phyloP scores from a whole-genome alignment of 2,888 invertebrate genomes.

The Itoplectis maculator region DNA sequence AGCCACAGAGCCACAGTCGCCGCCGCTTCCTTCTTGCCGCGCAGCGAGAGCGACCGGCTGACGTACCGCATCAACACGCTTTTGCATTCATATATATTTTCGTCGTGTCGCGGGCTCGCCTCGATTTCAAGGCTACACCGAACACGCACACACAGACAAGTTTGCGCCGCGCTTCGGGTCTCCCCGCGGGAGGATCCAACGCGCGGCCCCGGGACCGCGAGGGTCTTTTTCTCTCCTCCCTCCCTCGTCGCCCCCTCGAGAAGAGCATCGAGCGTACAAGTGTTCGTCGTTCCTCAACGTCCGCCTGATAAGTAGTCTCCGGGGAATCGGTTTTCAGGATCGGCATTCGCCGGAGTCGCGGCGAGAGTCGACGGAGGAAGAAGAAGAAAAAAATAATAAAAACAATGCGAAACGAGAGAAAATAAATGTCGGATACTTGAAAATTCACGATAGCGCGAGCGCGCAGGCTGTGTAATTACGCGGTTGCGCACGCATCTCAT shows the following conservation, averaged over 20 bases:
- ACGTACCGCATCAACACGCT: conserved; percentile 53
- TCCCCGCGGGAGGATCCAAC: conserved; percentile 14
- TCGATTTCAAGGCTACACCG: conserved; percentile 2
- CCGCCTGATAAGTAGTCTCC: conserved; percentile 22
- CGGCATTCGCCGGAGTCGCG: conserved; percentile 6
- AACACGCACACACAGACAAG: neutral
- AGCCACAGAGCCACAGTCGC: too few species aligned
- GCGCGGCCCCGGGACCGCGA: conserved; percentile 10
- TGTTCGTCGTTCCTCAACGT: conserved; percentile 40
- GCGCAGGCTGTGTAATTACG: neutral
- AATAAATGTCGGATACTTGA: conserved; percentile 24
- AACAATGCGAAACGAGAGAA: neutral
- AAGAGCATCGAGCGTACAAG: neutral
- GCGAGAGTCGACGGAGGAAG: too few species aligned
- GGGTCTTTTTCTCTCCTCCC: conserved; percentile 2
- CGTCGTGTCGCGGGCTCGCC: conserved; percentile 7
- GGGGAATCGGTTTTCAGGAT: conserved; percentile 18
- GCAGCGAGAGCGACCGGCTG: conserved; percentile 38
- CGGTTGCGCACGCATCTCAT: conserved; percentile 1
- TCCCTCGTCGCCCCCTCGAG: neutral
- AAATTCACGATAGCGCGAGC: neutral
- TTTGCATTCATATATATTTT: conserved; percentile 60
- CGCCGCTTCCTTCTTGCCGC: conserved; percentile 25
- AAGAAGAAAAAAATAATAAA: too few species aligned
- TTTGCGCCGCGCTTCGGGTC: too few species aligned